Percentiles rank a stretch among this genome's conserved stretches.
These are phyloP conservation scores for Trigoniulus corallinus DNA, from an alignment of 1,140 invertebrate species.

Conservation along the genomic window DNA sequence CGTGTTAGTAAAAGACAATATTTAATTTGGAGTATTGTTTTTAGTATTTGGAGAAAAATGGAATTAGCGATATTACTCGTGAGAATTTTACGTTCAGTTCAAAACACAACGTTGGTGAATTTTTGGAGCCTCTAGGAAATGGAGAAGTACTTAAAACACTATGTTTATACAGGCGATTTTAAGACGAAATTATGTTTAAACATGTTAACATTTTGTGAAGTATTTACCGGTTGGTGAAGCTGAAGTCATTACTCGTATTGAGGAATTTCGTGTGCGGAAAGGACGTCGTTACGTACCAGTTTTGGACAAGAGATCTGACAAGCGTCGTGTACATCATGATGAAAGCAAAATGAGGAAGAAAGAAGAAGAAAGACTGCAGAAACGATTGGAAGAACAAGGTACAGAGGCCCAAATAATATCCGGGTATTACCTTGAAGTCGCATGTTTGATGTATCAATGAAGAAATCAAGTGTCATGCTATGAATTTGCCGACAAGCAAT, in stretches of 20 bases:
- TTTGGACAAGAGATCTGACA: slow-evolving; percentile 25
- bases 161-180: neutral
- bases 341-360: slow-evolving; percentile 5
- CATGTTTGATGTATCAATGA: neutral
- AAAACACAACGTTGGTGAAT: slow-evolving; percentile 71
- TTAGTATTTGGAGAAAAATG: slow-evolving; percentile 60
- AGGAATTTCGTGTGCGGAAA: slow-evolving; percentile 18
- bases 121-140: slow-evolving; percentile 47
- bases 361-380: slow-evolving; percentile 15
- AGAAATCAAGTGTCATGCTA: slow-evolving; percentile 17
- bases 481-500: no score
- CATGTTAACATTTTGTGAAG: neutral
- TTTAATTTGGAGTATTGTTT: neutral
- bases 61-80: slow-evolving; percentile 47
- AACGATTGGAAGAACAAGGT: slow-evolving; percentile 25
- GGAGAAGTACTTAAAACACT: slow-evolving; percentile 18
- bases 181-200: neutral
- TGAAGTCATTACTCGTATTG: slow-evolving; percentile 23
- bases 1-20: neutral
- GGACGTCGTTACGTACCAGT: slow-evolving; percentile 19
- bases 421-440: no score
- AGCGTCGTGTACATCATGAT: neutral
- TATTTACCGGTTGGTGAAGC: slow-evolving; percentile 17
- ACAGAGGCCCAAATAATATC: no score
- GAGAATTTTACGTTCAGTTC: slow-evolving; percentile 87